Evolutionary conservation across 2,888 invertebrate genomes (phyloP).

Genomic region (Drosophila neotestacea): DNA sequence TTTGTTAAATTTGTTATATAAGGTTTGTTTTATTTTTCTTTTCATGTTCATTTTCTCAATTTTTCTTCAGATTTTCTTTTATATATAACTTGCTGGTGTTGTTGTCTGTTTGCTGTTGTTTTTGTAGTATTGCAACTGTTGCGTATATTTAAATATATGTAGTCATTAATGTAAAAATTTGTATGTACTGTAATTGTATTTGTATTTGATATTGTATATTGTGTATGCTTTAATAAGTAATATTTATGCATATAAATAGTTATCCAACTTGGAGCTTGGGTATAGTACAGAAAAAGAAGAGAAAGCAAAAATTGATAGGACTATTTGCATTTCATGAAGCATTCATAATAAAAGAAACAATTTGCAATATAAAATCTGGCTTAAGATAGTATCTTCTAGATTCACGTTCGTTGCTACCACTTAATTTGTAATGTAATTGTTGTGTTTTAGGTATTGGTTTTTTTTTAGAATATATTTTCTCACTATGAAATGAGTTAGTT

Average conservation of each 20-base stretch:
- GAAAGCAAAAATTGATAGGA: conserved; percentile 26
- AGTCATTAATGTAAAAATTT: conserved; percentile 75
- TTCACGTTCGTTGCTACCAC: conserved; percentile 32
- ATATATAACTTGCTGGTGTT: conserved; percentile 22
- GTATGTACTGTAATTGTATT: conserved; percentile 49
- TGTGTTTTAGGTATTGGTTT: conserved; percentile 1
- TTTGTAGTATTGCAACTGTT: conserved; percentile 57
- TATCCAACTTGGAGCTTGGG: conserved; percentile 46
- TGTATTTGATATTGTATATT: conserved; percentile 47
- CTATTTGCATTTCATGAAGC: conserved; percentile 31
- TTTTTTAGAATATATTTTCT: conserved; percentile 43
- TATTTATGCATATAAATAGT: conserved; percentile 46
- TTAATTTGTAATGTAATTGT: conserved; percentile 10
- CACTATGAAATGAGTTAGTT: conserved; percentile 14
- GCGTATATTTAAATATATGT: conserved; percentile 69
- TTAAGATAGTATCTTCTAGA: conserved; percentile 34
- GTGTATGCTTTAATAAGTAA: conserved; percentile 37
- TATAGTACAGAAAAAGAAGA: conserved; percentile 43
- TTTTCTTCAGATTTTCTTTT: conserved; percentile 48
- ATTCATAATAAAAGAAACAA: conserved; percentile 20
- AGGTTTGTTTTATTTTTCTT: conserved; percentile 63
- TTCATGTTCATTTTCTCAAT: conserved; percentile 78
- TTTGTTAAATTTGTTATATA: conserved; percentile 67
- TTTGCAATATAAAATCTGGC: conserved; percentile 47
- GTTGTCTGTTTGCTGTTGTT: conserved; percentile 26